phyloP scores from a whole-genome alignment of 2,888 invertebrate species.

The Drosophila kanekoi region DNA sequence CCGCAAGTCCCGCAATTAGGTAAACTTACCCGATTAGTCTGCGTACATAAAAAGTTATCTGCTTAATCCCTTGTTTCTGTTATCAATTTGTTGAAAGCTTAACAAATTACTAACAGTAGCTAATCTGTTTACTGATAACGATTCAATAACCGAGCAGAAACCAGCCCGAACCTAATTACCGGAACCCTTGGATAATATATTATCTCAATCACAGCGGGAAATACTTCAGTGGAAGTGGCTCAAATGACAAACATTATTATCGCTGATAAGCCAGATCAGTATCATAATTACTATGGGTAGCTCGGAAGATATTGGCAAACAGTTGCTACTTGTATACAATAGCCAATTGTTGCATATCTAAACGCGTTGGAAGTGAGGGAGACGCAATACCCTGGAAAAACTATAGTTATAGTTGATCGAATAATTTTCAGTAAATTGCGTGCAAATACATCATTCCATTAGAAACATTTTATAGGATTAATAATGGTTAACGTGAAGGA shows the following conservation, averaged over 20 bases:
- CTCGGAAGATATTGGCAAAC: slow-evolving; percentile 18
- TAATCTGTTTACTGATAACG: slow-evolving; percentile 39
- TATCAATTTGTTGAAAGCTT: slow-evolving; percentile 24
- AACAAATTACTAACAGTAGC: slow-evolving; percentile 14
- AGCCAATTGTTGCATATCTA: slow-evolving; percentile 17
- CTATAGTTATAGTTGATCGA: too few relatives aligned
- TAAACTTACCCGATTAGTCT: background rate
- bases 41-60: slow-evolving; percentile 8
- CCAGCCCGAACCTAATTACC: slow-evolving; percentile 22
- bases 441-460: too few relatives aligned
- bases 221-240: slow-evolving; percentile 7
- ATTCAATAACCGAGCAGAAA: background rate
- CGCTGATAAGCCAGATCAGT: slow-evolving; percentile 33
- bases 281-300: slow-evolving; percentile 11
- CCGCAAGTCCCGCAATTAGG: background rate
- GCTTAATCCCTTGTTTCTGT: slow-evolving; percentile 11
- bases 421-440: too few relatives aligned
- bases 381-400: slow-evolving; percentile 11
- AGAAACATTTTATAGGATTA: too few relatives aligned
- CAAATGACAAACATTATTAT: slow-evolving; percentile 15
- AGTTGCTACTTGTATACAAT: background rate
- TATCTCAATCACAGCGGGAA: slow-evolving; percentile 37
- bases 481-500: too few relatives aligned
- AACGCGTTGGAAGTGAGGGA: background rate
- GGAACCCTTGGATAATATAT: slow-evolving; percentile 16